Evolutionary conservation across 92 coral and sea anemone genomes (phyloP).

Genomic region (Zoanthus sociatus): DNA sequence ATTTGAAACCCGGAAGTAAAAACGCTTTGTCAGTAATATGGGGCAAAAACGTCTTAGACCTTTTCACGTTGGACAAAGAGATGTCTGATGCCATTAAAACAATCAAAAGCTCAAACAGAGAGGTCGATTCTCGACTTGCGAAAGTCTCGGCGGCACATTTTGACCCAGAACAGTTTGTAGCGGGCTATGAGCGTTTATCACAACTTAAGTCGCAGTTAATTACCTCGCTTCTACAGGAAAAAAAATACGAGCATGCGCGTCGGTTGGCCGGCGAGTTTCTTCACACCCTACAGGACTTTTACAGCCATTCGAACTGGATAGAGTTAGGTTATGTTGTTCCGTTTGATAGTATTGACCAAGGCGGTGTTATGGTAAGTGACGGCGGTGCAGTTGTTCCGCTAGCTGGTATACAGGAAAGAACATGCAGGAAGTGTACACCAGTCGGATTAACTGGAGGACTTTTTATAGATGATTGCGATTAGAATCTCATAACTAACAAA

Average conservation of each 20-base stretch:
- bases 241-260: slow-evolving; percentile 63
- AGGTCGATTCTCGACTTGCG: slow-evolving; percentile 52
- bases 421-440: slow-evolving; percentile 59
- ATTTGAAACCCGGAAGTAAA: slow-evolving; percentile 14
- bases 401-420: slow-evolving; percentile 58
- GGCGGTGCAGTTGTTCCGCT: not conserved
- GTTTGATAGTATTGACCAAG: slow-evolving; percentile 20
- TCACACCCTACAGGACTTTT: slow-evolving; percentile 80
- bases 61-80: not conserved
- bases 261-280: slow-evolving; percentile 65
- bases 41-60: not conserved
- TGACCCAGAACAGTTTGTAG: slow-evolving; percentile 62
- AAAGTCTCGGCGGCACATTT: slow-evolving; percentile 64
- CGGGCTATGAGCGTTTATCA: slow-evolving; percentile 52
- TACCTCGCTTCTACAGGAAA: slow-evolving; percentile 49
- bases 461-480: slow-evolving; percentile 40
- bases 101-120: slow-evolving; percentile 59
- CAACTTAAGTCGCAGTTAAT: slow-evolving; percentile 52
- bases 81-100: slow-evolving; percentile 56
- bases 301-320: slow-evolving; percentile 79
- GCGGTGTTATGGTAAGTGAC: not conserved
- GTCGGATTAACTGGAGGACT: not conserved
- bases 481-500: slow-evolving; percentile 51
- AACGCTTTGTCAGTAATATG: not conserved
- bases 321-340: slow-evolving; percentile 59